Base-by-base conservation (phyloP, 2,113 vertebrate species). In the Grammomys surdaster region DNA sequence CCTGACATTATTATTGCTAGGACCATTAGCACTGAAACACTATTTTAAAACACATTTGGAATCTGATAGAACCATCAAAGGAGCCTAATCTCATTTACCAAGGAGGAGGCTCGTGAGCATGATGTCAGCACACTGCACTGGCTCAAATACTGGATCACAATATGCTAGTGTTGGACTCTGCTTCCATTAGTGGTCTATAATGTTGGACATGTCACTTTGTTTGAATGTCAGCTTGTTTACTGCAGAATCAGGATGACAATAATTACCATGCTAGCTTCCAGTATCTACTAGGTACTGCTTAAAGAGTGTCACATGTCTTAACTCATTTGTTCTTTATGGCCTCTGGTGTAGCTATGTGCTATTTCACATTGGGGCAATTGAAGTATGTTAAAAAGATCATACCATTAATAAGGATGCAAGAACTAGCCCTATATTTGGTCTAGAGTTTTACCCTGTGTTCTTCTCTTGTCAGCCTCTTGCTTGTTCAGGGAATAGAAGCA, bases 1-100 rank as follows among this genome's bases (percentile, higher is more conserved):
- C 51, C 51, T 51, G 51, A 10, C 51, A 51, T 51, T 51, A 51
- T 51, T 89, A 95, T 76, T 73, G 58, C 51, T 81, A 90, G 75
- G 84, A 78, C n/a, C 88, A 70, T 93, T 63, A 95, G 91, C 54
- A 58, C 78, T 77, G n/a, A 80, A 89, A 91, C 75, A 85, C 72
- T 86, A 54, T 86, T 96, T 96, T 95, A 65, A 96, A 94, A 91
- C 36, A 78, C 14, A 36, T 5, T 97, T 72, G 88, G 43, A 85
- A 85, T 94, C 73, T 88, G 46, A 85, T 12, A 84, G 81, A 17
- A 72, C 22, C 24, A 77, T 94, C 16, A n/a, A 94, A 36, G 26
- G 85, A 86, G 24, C 28, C 56, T 51, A 81, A 67, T 78, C 88
- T 65, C 56, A 9, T 58, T 91, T 60, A 89, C 84, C 3, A 80